A percentile compares a stretch with the other conserved stretches of the same genome.
Conservation (phyloP, 2,888 invertebrate genomes). For the Flexamia atlantica region DNA sequence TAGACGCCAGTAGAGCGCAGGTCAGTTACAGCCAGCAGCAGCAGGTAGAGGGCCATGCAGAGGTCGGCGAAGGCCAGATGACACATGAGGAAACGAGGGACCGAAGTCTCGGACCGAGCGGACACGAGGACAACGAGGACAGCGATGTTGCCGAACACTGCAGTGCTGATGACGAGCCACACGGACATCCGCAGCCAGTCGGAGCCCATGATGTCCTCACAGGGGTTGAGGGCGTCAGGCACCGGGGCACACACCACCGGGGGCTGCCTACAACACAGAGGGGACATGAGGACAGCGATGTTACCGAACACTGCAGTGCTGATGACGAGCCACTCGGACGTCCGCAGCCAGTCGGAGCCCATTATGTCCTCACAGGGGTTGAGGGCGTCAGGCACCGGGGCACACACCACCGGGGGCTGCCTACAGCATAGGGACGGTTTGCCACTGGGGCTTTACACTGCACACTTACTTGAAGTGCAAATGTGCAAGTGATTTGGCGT, state of each 20-base stretch:
- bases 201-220: constrained; percentile 94
- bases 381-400: constrained; percentile 87
- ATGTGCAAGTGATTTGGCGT: constrained; percentile 85
- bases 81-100: constrained; percentile 86
- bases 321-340: constrained; percentile 93
- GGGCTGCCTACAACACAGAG: constrained; percentile 76
- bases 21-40: constrained; percentile 91
- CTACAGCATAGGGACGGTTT: constrained; percentile 62
- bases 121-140: constrained; percentile 66
- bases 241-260: constrained; percentile 83
- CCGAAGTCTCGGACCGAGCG: constrained; percentile 79
- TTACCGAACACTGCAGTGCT: constrained; percentile 90
- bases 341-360: constrained; percentile 87
- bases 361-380: constrained; percentile 95
- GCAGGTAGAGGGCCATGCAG: constrained; percentile 90
- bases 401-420: constrained; percentile 78
- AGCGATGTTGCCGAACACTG: constrained; percentile 90
- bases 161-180: constrained; percentile 91
- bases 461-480: constrained; percentile 68
- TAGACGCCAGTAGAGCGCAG: constrained; percentile 90
- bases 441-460: too few species aligned
- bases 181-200: constrained; percentile 87
- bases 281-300: constrained; percentile 83
- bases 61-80: constrained; percentile 94
- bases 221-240: constrained; percentile 91